A percentile compares a stretch with the other conserved stretches of the same genome.
These are phyloP conservation scores for Stratiomys singularior DNA, from an alignment of 2,888 invertebrate genomes.

Conservation along the genomic window DNA sequence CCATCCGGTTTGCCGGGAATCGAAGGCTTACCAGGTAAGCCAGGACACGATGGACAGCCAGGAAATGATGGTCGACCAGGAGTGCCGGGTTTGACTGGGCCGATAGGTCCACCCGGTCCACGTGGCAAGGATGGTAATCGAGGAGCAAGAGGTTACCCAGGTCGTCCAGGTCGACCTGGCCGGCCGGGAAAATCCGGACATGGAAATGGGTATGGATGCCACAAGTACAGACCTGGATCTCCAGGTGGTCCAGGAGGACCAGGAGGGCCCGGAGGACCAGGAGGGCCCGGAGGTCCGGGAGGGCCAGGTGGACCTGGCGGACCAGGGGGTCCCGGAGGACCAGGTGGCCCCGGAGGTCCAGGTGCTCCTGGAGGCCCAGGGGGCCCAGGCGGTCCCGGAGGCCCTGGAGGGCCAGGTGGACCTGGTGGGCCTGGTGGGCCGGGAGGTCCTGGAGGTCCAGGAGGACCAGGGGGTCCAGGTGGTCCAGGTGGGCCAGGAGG, in stretches of 20 bases:
- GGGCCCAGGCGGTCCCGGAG: conserved; percentile 48
- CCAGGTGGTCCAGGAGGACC: conserved; percentile 53
- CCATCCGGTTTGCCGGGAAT: background rate
- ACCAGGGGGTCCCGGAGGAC: conserved; percentile 53
- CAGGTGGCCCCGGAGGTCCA: conserved; percentile 46
- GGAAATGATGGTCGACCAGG: background rate
- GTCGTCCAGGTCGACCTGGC: background rate
- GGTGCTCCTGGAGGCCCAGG: conserved; percentile 43
- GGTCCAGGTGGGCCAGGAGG: background rate
- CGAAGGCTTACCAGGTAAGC: background rate
- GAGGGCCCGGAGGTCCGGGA: conserved; percentile 33
- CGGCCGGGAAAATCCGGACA: background rate
- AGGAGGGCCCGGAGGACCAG: conserved; percentile 53
- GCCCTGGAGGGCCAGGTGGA: background rate
- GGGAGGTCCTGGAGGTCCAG: conserved; percentile 37
- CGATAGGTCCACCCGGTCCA: background rate
- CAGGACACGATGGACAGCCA: background rate
- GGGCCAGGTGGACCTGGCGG: conserved; percentile 51
- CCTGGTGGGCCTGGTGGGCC: conserved; percentile 9
- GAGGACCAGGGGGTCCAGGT: background rate
- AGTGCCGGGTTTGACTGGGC: background rate
- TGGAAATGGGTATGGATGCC: background rate
- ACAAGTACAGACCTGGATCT: conserved; percentile 50
- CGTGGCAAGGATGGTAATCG: background rate
- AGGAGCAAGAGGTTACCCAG: background rate